phyloP scores from a whole-genome alignment of 2,888 invertebrate genomes.

The Sesia bembeciformis region DNA sequence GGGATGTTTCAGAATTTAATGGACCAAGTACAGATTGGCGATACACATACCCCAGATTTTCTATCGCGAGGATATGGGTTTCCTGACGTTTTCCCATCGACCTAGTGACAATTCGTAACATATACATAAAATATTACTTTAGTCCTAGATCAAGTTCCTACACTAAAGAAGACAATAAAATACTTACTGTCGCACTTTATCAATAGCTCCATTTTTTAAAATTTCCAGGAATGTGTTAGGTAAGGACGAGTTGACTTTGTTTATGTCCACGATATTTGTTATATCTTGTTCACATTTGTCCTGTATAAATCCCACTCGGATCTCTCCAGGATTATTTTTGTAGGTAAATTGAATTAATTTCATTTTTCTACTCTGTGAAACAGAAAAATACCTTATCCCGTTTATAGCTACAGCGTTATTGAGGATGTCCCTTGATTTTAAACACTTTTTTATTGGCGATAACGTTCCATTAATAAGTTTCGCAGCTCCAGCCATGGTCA shows the following conservation, averaged over 20 bases:
- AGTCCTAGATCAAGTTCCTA: too few relatives aligned
- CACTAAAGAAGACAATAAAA: background rate
- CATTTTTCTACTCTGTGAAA: slow-evolving; percentile 59
- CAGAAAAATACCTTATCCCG: slow-evolving; percentile 27
- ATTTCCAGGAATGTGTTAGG: slow-evolving; percentile 58
- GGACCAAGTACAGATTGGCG: background rate
- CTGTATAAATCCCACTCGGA: slow-evolving; percentile 80
- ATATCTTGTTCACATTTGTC: slow-evolving; percentile 17
- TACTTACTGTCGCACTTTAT: slow-evolving; percentile 46
- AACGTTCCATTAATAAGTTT: slow-evolving; percentile 22
- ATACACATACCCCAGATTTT: too few relatives aligned
- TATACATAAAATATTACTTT: too few relatives aligned
- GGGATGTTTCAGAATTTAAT: background rate
- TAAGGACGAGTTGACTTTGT: slow-evolving; percentile 66
- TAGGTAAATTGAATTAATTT: slow-evolving; percentile 82
- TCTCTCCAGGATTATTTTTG: slow-evolving; percentile 67
- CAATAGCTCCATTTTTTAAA: slow-evolving; percentile 42
- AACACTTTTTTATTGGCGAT: slow-evolving; percentile 29
- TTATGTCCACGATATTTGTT: slow-evolving; percentile 79
- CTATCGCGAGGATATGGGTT: too few relatives aligned
- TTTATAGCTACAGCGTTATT: slow-evolving; percentile 10
- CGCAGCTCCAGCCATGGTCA: slow-evolving; percentile 30
- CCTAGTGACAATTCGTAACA: too few relatives aligned
- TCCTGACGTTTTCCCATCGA: too few relatives aligned
- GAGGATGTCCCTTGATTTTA: slow-evolving; percentile 16